These are phyloP conservation scores for Anoplolepis gracilipes DNA, from an alignment of 1,140 invertebrate genomes.

Conservation along the genomic window DNA sequence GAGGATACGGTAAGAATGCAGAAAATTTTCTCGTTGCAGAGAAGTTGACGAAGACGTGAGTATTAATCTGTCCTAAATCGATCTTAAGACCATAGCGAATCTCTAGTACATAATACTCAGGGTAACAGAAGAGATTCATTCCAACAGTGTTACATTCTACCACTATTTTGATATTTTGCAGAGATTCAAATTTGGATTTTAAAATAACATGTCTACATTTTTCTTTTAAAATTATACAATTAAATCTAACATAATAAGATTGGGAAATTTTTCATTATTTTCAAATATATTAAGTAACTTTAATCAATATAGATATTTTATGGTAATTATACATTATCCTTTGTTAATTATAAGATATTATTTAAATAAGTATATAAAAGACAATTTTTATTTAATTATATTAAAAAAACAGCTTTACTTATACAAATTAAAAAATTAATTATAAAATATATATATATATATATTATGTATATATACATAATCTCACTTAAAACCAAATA, in stretches of 20 bases:
- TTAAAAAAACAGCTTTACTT: not conserved
- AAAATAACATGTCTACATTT: not conserved
- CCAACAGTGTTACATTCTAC: not conserved
- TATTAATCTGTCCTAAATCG: conserved; percentile 44
- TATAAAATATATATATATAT: not conserved
- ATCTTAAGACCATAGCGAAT: not conserved
- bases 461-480: not conserved
- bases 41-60: conserved; percentile 38
- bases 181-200: not conserved
- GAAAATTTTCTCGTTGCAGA: conserved; percentile 48
- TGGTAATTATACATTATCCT: not conserved
- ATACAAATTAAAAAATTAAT: not conserved
- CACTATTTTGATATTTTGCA: not conserved
- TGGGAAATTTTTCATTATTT: not conserved
- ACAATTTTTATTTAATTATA: not conserved
- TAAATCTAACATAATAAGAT: not conserved
- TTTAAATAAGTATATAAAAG: conserved; percentile 11
- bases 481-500: too few species aligned
- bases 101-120: not conserved
- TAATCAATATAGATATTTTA: not conserved
- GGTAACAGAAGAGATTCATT: not conserved
- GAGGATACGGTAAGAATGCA: conserved; percentile 66
- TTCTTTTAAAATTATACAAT: not conserved
- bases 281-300: not conserved
- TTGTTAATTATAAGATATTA: not conserved